Evolutionary conservation across 2,797 vertebrate genomes (phyloP), one percentile per base, ranked within the genome.

Genomic region (Diplodus puntazzo): DNA sequence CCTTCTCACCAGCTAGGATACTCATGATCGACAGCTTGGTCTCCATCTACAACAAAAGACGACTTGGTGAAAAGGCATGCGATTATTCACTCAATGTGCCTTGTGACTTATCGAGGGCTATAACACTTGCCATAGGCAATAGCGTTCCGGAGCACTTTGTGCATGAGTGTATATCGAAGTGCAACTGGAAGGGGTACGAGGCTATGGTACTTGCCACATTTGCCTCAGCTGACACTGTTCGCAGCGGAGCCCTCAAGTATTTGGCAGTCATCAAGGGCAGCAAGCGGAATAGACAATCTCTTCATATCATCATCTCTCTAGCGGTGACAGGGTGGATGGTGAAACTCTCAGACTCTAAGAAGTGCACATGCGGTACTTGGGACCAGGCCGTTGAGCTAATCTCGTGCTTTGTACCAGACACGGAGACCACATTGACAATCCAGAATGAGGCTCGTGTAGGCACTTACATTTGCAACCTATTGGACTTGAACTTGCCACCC

Each of bases 331-430:
- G 52, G 1, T 77, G 67, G 75, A 23, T 9, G 17, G 0, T 5
- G 16, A 34, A 49, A 2, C n/a, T 55, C 0, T n/a, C 39, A 0
- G 16, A 30, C 50, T 20, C 50, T 52, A 5, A 18, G 0, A 0
- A 17, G 21, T 69, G 66, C 14, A 14, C 58, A 0, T 70, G 66
- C 9, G 58, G 67, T 0, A 9, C 7, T 0, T 77, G 75, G 75
- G 0, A 11, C 2, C 75, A 77, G 5, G 75, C 59, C 14, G 9
- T 55, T 0, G 58, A 57, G 8, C 14, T 63, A 10, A 1, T 77
- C 0, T 77, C 75, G 2, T 69, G 66, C 2, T 63, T 13, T 10
- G 64, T 68, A 0, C 6, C 55, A 0, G 64, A 68, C 18, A 1
- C 64, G 0, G 73, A 75, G 23, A 68, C 73, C 12, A 11, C n/a